These are phyloP conservation scores for Hycleus cichorii DNA, from an alignment of 1,140 invertebrate species.

Conservation along the genomic window DNA sequence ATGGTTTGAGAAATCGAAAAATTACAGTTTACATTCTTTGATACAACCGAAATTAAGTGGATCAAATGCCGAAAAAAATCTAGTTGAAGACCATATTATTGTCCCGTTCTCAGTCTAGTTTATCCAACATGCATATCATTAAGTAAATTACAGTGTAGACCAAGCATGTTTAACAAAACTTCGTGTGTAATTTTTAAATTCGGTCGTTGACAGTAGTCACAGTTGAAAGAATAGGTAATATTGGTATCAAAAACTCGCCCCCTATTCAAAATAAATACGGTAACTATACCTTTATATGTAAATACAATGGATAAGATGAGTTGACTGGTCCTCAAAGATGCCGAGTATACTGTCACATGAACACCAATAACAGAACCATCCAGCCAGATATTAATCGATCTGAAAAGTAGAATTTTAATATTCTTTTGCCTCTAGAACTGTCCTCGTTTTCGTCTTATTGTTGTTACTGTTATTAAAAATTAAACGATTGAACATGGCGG, in stretches of 20 bases:
- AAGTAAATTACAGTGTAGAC: constrained; percentile 15
- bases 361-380: constrained; percentile 22
- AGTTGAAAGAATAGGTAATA: constrained; percentile 13
- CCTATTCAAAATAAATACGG: constrained; percentile 6
- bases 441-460: too few relatives aligned
- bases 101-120: constrained; percentile 17
- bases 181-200: constrained; percentile 19
- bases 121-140: constrained; percentile 19
- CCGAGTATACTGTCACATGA: constrained; percentile 21
- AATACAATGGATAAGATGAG: constrained; percentile 22
- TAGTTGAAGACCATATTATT: constrained; percentile 6
- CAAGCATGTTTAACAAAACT: constrained; percentile 9
- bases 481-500: constrained; percentile 10
- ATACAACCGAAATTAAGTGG: background rate
- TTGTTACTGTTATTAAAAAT: background rate
- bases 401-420: constrained; percentile 33
- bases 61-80: constrained; percentile 9
- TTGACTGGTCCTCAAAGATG: constrained; percentile 29
- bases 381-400: constrained; percentile 26
- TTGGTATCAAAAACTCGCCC: background rate
- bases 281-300: constrained; percentile 22
- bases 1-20: constrained; percentile 7
- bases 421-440: constrained; percentile 8
- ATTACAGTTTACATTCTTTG: background rate
- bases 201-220: constrained; percentile 22